These are phyloP conservation scores for Lithobius niger DNA, from an alignment of 1,140 invertebrate genomes.

Conservation along the genomic window DNA sequence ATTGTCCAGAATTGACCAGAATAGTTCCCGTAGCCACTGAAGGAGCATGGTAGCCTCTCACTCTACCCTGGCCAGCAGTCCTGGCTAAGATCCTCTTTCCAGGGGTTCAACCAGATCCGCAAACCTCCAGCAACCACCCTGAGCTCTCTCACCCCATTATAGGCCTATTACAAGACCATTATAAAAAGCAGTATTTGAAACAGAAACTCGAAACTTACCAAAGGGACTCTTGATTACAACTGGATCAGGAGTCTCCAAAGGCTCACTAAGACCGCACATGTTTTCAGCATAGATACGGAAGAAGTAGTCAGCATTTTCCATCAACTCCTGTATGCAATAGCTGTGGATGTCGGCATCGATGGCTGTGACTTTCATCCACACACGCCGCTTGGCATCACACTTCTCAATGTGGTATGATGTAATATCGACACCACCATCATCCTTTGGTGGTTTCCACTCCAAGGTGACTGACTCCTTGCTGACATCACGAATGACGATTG, in stretches of 20 bases:
- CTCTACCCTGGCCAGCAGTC: too few species aligned
- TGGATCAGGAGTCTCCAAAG: slow-evolving; percentile 43
- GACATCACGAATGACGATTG: slow-evolving; percentile 56
- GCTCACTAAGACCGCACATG: slow-evolving; percentile 58
- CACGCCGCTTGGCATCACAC: slow-evolving; percentile 48
- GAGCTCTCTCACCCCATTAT: too few species aligned
- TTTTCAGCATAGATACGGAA: slow-evolving; percentile 74
- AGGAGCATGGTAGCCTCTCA: too few species aligned
- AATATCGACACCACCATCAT: slow-evolving; percentile 64
- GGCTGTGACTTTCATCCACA: slow-evolving; percentile 62
- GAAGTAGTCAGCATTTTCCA: slow-evolving; percentile 63
- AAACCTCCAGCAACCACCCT: too few species aligned
- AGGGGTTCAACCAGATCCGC: too few species aligned
- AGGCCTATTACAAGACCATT: too few species aligned
- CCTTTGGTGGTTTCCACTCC: slow-evolving; percentile 64
- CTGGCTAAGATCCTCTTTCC: too few species aligned
- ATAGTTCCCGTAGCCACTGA: too few species aligned
- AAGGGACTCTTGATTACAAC: slow-evolving; percentile 47
- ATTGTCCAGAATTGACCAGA: too few species aligned
- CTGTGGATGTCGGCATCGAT: slow-evolving; percentile 52
- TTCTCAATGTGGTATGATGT: slow-evolving; percentile 68
- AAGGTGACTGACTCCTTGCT: slow-evolving; percentile 54
- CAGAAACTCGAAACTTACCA: slow-evolving; percentile 40
- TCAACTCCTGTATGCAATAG: slow-evolving; percentile 59
- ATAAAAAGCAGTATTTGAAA: too few species aligned